Percentiles rank a stretch among this genome's conserved stretches.
phyloP scores from a whole-genome alignment of 64 coral and sea anemone genomes.

The Trachythela sp. region DNA sequence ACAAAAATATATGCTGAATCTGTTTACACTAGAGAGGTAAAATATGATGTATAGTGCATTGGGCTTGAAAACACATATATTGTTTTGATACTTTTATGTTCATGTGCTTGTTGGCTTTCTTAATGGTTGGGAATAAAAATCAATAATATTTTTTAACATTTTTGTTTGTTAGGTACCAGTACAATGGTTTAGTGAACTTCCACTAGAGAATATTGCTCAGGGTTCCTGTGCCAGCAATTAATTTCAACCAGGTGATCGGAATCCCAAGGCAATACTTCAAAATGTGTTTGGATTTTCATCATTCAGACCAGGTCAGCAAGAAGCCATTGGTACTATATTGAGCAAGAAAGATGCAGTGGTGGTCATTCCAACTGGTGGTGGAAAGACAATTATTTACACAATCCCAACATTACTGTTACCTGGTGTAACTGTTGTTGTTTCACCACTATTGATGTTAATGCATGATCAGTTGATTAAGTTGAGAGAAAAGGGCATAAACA shows the following conservation, averaged over 20 bases:
- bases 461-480: constrained; percentile 37
- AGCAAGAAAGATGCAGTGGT: constrained; percentile 24
- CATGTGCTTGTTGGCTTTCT: background rate
- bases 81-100: background rate
- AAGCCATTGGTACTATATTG: constrained; percentile 24
- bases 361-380: constrained; percentile 44
- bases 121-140: background rate
- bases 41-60: background rate
- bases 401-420: background rate
- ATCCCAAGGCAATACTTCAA: background rate
- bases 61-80: background rate
- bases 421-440: constrained; percentile 33
- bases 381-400: constrained; percentile 40
- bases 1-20: constrained; percentile 21
- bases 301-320: constrained; percentile 22
- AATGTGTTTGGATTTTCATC: constrained; percentile 19
- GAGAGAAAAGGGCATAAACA: constrained; percentile 10
- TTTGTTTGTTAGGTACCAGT: background rate
- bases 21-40: constrained; percentile 17
- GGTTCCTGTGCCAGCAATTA: background rate
- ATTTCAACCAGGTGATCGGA: background rate
- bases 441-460: constrained; percentile 35
- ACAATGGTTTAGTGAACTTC: background rate
- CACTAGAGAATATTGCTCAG: background rate
- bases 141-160: background rate